These are phyloP conservation scores for Formica selysi DNA, from an alignment of 1,140 invertebrate genomes.

Conservation along the genomic window DNA sequence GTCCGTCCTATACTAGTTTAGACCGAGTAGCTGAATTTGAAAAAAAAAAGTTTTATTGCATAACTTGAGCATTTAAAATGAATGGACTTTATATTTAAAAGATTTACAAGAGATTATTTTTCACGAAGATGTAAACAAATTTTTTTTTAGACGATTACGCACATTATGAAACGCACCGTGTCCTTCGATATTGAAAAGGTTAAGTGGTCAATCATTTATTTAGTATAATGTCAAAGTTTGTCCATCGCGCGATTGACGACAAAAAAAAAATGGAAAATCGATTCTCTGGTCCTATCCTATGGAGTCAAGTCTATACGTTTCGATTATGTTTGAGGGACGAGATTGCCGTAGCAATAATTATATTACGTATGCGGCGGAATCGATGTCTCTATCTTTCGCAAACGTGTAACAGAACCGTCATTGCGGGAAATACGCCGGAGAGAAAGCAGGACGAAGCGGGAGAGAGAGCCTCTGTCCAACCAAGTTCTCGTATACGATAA, in stretches of 20 bases:
- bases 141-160: background rate
- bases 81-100: too few relatives aligned
- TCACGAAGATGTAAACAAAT: too few relatives aligned
- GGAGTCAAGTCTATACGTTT: background rate
- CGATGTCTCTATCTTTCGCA: constrained; percentile 64
- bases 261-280: background rate
- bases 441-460: constrained; percentile 55
- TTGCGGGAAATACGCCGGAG: background rate
- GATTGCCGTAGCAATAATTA: constrained; percentile 67
- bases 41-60: too few relatives aligned
- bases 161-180: background rate
- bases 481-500: constrained; percentile 22
- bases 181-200: background rate
- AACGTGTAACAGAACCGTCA: constrained; percentile 23
- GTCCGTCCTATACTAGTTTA: background rate
- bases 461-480: constrained; percentile 25
- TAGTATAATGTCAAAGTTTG: constrained; percentile 29
- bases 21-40: background rate
- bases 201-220: background rate
- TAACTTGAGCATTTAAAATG: too few relatives aligned
- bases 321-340: background rate
- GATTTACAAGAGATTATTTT: too few relatives aligned
- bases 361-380: constrained; percentile 61
- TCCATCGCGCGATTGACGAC: background rate
- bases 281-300: constrained; percentile 1